These are phyloP conservation scores for Mirza zaza DNA, from an alignment of 2,113 vertebrate genomes.

Conservation along the genomic window DNA sequence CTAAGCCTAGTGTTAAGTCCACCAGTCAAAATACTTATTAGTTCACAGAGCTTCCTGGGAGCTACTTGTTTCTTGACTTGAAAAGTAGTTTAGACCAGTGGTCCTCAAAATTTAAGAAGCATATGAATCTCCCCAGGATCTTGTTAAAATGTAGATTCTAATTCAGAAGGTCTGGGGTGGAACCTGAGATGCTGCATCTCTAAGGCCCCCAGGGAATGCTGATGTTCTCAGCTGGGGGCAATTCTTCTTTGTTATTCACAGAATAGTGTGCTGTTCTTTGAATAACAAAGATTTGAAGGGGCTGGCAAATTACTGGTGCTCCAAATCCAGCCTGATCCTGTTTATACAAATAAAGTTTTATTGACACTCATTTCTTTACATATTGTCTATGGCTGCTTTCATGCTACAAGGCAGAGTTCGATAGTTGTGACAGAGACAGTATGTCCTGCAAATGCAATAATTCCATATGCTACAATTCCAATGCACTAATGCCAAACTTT, in stretches of 20 bases:
- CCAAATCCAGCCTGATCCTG: neutral
- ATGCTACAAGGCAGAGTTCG: neutral
- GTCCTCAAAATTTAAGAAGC: neutral
- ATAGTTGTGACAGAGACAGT: neutral
- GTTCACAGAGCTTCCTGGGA: neutral
- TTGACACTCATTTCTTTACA: neutral
- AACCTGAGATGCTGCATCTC: neutral
- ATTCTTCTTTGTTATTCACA: no score
- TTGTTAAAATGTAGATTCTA: neutral
- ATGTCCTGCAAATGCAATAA: neutral
- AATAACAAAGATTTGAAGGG: neutral
- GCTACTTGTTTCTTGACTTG: neutral
- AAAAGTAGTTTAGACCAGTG: neutral
- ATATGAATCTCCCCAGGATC: neutral
- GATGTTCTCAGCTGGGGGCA: neutral
- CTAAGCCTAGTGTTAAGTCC: neutral
- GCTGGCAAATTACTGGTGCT: neutral
- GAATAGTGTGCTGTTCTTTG: neutral
- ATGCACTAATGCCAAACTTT: neutral
- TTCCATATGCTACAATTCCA: neutral
- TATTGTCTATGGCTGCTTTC: neutral
- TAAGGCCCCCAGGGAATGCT: neutral
- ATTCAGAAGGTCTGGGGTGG: neutral
- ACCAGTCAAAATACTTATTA: neutral
- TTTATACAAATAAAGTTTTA: slow-evolving; percentile 29